Percentiles rank a stretch among this genome's conserved stretches.
Conservation (phyloP, 2,113 vertebrate genomes). For the Hyperoodon ampullatus region DNA sequence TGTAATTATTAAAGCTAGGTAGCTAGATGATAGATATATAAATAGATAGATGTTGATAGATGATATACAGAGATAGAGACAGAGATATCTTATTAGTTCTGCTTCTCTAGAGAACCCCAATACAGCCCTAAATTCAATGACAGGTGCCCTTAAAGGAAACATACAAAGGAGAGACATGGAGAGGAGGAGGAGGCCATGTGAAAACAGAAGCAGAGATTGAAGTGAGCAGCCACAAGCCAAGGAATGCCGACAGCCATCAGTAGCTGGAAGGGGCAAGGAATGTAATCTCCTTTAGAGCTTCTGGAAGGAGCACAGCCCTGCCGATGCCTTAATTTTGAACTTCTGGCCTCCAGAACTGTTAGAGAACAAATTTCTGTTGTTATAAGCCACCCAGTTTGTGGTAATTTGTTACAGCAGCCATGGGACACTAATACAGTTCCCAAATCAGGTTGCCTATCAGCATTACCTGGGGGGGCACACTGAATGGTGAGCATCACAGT, state of each 20-base stretch:
- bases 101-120: neutral
- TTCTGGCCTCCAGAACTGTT: neutral
- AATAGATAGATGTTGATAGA: too few relatives aligned
- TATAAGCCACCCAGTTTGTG: neutral
- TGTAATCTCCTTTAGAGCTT: neutral
- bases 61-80: too few relatives aligned
- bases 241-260: neutral
- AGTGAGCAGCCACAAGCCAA: neutral
- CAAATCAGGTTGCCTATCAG: fast-evolving
- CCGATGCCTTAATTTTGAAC: neutral
- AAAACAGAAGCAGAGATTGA: neutral
- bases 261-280: neutral
- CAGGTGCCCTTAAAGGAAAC: neutral
- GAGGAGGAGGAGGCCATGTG: neutral
- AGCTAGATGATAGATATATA: neutral
- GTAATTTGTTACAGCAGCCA: too few relatives aligned
- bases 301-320: neutral
- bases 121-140: neutral
- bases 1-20: neutral
- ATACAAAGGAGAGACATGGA: neutral
- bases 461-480: too few relatives aligned
- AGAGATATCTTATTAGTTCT: neutral
- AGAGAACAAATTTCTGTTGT: neutral
- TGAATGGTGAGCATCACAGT: fast-evolving
- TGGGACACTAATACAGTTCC: neutral